A percentile compares a stretch with the other conserved stretches of the same genome.
Evolutionary conservation across 2,113 vertebrate genomes (phyloP).

Genomic region (Plecturocebus donacophilus): DNA sequence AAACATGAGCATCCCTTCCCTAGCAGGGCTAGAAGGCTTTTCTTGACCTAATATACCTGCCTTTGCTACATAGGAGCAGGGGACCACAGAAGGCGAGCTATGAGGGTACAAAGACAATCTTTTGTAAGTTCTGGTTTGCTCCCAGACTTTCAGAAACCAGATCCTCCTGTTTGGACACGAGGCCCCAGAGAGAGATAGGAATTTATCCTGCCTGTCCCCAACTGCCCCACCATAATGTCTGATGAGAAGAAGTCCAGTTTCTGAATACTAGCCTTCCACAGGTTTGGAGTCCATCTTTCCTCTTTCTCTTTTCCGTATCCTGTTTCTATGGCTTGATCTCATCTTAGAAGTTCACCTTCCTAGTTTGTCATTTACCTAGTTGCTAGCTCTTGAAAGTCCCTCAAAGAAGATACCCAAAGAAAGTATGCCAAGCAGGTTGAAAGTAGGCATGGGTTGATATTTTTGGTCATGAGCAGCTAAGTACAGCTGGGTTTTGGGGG

Average conservation of each 20-base stretch:
- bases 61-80: neutral
- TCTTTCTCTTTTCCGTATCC: neutral
- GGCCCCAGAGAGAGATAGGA: neutral
- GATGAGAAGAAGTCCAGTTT: neutral
- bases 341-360: neutral
- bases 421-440: neutral
- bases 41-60: neutral
- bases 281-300: neutral
- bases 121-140: slow-evolving; percentile 14
- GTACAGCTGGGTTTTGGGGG: neutral
- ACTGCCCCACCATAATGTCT: neutral
- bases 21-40: neutral
- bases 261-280: neutral
- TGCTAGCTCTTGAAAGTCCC: neutral
- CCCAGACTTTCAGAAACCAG: neutral
- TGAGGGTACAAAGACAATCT: neutral
- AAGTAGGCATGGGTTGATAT: neutral
- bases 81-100: neutral
- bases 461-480: neutral
- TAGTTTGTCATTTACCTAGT: neutral
- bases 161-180: neutral
- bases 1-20: neutral
- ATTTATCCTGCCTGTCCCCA: neutral
- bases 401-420: neutral
- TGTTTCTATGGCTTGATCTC: neutral